phyloP scores from a whole-genome alignment of 2,888 invertebrate genomes.

The Seira musarum region DNA sequence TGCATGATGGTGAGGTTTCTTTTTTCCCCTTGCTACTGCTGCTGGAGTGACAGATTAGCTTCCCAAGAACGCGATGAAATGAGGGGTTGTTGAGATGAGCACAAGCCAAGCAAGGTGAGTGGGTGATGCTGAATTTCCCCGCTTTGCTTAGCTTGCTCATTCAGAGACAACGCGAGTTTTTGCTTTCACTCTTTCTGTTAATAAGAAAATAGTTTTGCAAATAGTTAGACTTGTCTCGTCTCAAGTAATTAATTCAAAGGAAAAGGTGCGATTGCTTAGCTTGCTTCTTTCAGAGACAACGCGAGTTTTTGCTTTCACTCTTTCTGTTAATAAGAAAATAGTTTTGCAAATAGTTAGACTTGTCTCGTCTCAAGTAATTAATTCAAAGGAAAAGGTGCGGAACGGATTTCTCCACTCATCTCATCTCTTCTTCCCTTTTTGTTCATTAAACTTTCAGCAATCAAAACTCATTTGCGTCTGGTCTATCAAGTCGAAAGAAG shows the following conservation, averaged over 20 bases:
- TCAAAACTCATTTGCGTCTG: neutral
- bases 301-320: constrained; percentile 5
- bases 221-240: constrained; percentile 35
- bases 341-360: constrained; percentile 55
- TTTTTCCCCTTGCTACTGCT: no score
- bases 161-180: constrained; percentile 5
- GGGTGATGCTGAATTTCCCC: no score
- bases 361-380: constrained; percentile 32
- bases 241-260: constrained; percentile 50
- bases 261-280: constrained; percentile 1
- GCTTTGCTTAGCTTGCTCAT: no score
- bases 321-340: constrained; percentile 51
- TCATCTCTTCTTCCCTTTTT: neutral
- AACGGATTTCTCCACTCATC: neutral
- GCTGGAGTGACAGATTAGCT: constrained; percentile 8
- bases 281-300: constrained; percentile 16
- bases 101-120: no score
- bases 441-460: neutral
- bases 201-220: constrained; percentile 53
- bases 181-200: constrained; percentile 43
- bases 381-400: constrained; percentile 34
- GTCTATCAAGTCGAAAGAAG: neutral
- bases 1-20: no score
- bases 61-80: neutral
- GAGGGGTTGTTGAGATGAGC: constrained; percentile 2